These are phyloP conservation scores for Agapornis canus DNA, from an alignment of 2,797 vertebrate genomes.

Conservation along the genomic window DNA sequence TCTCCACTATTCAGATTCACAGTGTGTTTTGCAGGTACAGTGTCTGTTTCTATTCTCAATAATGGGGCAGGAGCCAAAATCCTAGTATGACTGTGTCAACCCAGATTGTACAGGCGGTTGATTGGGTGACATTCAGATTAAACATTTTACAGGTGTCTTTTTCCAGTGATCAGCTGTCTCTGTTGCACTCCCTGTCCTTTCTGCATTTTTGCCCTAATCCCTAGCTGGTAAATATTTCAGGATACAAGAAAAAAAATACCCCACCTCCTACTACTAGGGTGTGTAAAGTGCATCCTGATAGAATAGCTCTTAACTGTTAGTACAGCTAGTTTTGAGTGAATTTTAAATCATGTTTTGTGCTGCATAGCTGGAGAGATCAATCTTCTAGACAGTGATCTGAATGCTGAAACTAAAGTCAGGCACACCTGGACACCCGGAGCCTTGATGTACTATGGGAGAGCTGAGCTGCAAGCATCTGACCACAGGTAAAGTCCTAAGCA, in stretches of 20 bases:
- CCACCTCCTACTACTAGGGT: background rate
- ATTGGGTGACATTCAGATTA: background rate
- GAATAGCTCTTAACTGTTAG: background rate
- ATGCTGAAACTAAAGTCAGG: constrained; percentile 42
- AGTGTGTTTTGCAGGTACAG: background rate
- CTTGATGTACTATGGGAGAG: constrained; percentile 82
- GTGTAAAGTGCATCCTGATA: background rate
- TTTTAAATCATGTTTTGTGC: constrained; percentile 17
- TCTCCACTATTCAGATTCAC: background rate
- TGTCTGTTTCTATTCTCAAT: background rate
- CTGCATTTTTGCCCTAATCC: background rate
- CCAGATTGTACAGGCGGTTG: background rate
- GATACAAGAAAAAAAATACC: background rate
- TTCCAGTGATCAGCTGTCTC: background rate
- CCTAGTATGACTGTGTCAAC: background rate
- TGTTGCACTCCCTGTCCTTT: background rate
- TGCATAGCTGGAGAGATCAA: constrained; percentile 75
- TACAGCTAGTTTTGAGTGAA: background rate
- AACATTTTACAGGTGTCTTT: background rate
- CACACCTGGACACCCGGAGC: constrained; percentile 80
- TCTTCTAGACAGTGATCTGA: constrained; percentile 76
- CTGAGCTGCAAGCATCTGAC: constrained; percentile 81
- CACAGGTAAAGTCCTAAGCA: constrained; percentile 74
- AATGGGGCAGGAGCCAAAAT: background rate
- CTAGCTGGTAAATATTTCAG: background rate